These are phyloP conservation scores for Teleogryllus oceanicus DNA, from an alignment of 2,888 invertebrate genomes.

Conservation along the genomic window DNA sequence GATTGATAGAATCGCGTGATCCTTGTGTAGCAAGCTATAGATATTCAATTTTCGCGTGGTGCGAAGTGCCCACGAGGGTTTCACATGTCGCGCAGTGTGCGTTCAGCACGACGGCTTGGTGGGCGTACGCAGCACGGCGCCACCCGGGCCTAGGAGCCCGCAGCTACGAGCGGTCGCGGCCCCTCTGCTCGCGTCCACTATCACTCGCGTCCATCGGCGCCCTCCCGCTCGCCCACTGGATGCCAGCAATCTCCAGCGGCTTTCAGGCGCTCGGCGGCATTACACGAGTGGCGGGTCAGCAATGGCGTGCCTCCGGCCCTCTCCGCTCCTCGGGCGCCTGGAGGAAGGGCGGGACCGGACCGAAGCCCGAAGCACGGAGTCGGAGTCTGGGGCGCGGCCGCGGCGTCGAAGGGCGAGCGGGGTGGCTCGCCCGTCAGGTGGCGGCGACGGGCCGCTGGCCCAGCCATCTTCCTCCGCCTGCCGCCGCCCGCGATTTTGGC, in stretches of 20 bases:
- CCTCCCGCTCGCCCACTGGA: neutral
- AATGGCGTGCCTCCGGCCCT: neutral
- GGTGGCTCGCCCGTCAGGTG: neutral
- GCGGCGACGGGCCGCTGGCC: neutral
- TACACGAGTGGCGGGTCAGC: slow-evolving; percentile 29
- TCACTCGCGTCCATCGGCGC: neutral
- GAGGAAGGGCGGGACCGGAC: no score
- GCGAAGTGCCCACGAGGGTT: no score
- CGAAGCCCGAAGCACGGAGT: no score
- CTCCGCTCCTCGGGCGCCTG: no score
- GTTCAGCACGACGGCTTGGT: no score
- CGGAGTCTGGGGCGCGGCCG: neutral
- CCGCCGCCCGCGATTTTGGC: neutral
- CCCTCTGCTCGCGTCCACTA: neutral
- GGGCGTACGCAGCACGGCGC: no score
- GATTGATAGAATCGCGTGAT: no score
- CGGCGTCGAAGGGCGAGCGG: neutral
- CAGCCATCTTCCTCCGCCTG: neutral
- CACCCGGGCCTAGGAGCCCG: no score
- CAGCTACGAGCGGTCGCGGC: no score
- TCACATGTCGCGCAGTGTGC: no score
- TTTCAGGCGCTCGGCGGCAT: slow-evolving; percentile 19
- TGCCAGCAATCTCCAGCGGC: slow-evolving; percentile 23
- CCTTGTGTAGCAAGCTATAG: no score
- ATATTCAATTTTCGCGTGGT: no score